These are phyloP conservation scores for Deladenus siricidicola DNA, from an alignment of 2,888 invertebrate genomes.

Conservation along the genomic window DNA sequence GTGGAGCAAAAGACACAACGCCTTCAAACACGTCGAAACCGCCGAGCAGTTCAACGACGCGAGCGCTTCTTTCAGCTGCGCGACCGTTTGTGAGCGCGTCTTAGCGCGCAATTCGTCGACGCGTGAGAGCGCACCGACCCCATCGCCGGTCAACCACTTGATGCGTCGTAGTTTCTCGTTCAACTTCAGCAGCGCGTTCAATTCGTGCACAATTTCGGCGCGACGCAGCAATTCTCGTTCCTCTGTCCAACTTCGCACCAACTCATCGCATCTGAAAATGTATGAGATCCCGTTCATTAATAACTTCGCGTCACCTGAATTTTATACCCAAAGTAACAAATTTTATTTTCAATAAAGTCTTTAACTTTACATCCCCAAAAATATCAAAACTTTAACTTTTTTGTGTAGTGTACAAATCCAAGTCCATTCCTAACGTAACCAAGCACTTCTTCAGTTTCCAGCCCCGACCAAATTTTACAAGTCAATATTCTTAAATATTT, in stretches of 20 bases:
- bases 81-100: conserved; percentile 25
- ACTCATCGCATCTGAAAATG: conserved; percentile 28
- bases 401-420: not conserved
- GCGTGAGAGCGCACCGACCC: conserved; percentile 8
- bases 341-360: not conserved
- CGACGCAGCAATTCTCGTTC: conserved; percentile 23
- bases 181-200: conserved; percentile 23
- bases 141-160: conserved; percentile 15
- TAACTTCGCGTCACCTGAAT: not conserved
- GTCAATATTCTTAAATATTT: too few relatives aligned
- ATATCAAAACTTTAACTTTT: conserved; percentile 13
- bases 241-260: conserved; percentile 22
- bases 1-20: conserved; percentile 30
- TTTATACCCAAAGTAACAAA: not conserved
- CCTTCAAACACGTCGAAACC: conserved; percentile 23
- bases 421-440: too few relatives aligned
- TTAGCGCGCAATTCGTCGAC: conserved; percentile 7
- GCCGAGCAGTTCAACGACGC: conserved; percentile 38
- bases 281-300: not conserved
- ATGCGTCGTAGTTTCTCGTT: conserved; percentile 24
- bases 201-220: conserved; percentile 28
- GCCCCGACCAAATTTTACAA: too few relatives aligned
- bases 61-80: conserved; percentile 40
- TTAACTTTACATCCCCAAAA: not conserved
- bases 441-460: too few relatives aligned